Evolutionary conservation across 2,888 invertebrate species (phyloP).

Genomic region (Dasypolia templi): DNA sequence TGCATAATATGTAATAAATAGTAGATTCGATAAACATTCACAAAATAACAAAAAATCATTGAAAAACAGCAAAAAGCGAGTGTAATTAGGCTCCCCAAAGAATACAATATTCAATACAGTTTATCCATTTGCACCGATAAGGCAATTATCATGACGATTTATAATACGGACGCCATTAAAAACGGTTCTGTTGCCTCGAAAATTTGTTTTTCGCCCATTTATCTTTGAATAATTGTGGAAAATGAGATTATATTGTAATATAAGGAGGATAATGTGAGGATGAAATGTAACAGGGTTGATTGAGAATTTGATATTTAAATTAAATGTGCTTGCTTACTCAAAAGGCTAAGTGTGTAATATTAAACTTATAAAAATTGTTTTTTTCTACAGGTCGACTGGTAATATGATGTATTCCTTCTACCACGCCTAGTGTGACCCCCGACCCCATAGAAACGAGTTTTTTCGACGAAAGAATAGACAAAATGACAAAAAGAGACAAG

Average conservation of each 20-base stretch:
- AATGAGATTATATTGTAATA: conserved; percentile 55
- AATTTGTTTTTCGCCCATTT: conserved; percentile 62
- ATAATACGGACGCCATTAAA: conserved; percentile 67
- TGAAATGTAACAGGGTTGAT: conserved; percentile 27
- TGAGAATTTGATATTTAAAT: conserved; percentile 29
- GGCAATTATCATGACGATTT: conserved; percentile 77
- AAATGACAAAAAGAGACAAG: no score
- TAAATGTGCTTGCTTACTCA: background rate
- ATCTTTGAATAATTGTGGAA: conserved; percentile 50
- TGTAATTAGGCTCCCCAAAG: conserved; percentile 56
- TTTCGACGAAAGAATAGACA: no score
- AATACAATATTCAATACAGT: conserved; percentile 68
- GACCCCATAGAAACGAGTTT: no score
- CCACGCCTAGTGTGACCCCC: no score
- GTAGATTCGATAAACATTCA: background rate
- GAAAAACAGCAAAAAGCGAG: conserved; percentile 24
- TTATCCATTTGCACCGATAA: conserved; percentile 69
- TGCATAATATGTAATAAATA: no score
- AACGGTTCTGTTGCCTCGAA: conserved; percentile 49
- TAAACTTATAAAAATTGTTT: background rate
- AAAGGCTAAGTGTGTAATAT: background rate
- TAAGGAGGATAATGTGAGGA: conserved; percentile 18
- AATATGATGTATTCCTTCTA: no score
- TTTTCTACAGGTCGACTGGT: background rate
- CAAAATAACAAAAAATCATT: conserved; percentile 22